Percentiles rank a stretch among this genome's conserved stretches.
phyloP scores from a whole-genome alignment of 2,797 vertebrate genomes.

The Semaprochilodus insignis region DNA sequence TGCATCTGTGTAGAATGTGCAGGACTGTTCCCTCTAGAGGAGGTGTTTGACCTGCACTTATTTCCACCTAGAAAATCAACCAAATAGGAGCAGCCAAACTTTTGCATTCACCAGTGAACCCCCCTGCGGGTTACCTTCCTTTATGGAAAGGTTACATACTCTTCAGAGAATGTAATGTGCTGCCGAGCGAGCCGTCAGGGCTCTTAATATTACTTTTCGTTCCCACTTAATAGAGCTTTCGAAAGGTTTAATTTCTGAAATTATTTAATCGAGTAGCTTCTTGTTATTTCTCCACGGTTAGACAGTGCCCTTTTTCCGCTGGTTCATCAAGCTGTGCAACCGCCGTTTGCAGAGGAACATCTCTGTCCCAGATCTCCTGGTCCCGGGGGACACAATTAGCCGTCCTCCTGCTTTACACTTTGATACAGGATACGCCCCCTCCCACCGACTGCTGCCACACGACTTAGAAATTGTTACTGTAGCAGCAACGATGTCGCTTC shows the following conservation, averaged over 20 bases:
- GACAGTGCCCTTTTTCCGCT: conserved; percentile 32
- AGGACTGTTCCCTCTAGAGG: too few species aligned
- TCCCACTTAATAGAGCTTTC: conserved; percentile 9
- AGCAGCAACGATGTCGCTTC: conserved; percentile 36
- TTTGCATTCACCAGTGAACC: neutral
- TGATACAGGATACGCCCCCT: conserved; percentile 38
- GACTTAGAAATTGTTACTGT: conserved; percentile 39
- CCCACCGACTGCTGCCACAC: conserved; percentile 28
- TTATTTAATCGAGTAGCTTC: conserved; percentile 13
- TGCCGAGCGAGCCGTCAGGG: neutral
- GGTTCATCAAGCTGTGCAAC: conserved; percentile 43
- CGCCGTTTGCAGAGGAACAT: conserved; percentile 28
- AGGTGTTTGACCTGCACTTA: too few species aligned
- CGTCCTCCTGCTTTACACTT: conserved; percentile 44
- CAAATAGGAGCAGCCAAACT: too few species aligned
- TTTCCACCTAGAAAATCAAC: too few species aligned
- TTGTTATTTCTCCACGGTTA: conserved; percentile 15
- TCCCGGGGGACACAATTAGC: conserved; percentile 60
- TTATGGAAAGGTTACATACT: neutral
- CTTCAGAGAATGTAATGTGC: conserved; percentile 2
- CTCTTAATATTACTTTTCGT: conserved; percentile 12
- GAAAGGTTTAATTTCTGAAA: conserved; percentile 21
- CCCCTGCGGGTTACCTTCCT: neutral
- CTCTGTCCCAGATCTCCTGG: conserved; percentile 44
- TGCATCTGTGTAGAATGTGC: too few species aligned